Evolutionary conservation across 2,113 vertebrate genomes (phyloP).

Genomic region (Melanocharis versteri): DNA sequence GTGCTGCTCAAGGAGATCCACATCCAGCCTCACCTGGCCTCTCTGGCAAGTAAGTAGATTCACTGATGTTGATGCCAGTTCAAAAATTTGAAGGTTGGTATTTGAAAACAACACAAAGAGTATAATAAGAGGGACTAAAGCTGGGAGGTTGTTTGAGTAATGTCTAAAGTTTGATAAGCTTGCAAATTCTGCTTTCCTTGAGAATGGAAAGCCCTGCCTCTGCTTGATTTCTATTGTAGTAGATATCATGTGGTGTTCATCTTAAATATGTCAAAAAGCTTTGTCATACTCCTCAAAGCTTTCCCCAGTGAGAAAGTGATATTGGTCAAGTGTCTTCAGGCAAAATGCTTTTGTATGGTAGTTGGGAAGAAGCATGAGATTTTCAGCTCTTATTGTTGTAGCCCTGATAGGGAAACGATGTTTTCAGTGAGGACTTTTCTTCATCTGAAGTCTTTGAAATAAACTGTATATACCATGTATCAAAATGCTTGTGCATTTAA

Average conservation of each 20-base stretch:
- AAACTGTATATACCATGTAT: not conserved
- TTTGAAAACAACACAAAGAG: not conserved
- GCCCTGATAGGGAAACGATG: not conserved
- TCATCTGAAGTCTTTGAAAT: not conserved
- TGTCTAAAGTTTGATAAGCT: not conserved
- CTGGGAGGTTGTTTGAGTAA: not conserved
- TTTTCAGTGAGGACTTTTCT: not conserved
- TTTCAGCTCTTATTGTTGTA: not conserved
- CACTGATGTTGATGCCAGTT: not conserved
- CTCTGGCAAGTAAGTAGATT: constrained; percentile 88
- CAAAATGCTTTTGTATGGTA: not conserved
- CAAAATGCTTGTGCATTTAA: not conserved
- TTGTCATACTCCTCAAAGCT: not conserved
- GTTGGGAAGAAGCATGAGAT: not conserved
- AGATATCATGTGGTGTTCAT: not conserved
- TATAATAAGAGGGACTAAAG: not conserved
- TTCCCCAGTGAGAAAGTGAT: not conserved
- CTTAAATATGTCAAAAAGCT: not conserved
- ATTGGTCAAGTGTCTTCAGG: not conserved
- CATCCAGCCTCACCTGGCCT: constrained; percentile 96
- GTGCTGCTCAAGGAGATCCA: constrained; percentile 97
- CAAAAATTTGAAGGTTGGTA: not conserved
- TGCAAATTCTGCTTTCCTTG: not conserved
- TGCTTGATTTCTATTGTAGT: not conserved
- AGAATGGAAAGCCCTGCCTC: not conserved